Conservation (phyloP, 2,888 invertebrate species). For the Zeuzera pyrina region DNA sequence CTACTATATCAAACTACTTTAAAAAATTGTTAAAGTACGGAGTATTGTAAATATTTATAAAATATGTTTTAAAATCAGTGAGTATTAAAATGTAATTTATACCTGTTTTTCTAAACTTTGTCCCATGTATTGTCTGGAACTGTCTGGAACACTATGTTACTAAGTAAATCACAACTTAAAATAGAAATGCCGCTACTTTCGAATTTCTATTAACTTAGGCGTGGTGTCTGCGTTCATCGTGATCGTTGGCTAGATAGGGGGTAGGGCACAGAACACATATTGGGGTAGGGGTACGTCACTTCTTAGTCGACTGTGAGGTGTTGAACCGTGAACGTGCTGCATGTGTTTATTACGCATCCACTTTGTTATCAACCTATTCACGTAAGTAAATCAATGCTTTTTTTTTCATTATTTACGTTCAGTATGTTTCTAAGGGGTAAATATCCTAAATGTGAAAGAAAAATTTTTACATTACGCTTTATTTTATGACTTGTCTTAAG, state of each 20-base stretch:
- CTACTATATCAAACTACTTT: conserved; percentile 2
- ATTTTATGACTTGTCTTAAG: too few species aligned
- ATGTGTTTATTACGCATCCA: too few species aligned
- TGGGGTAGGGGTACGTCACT: conserved; percentile 1
- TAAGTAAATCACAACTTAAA: conserved; percentile 4
- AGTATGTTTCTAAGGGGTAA: too few species aligned
- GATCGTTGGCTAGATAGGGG: conserved; percentile 2
- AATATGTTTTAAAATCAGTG: conserved; percentile 2
- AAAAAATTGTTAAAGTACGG: too few species aligned
- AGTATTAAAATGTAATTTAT: conserved; percentile 4
- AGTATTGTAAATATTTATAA: conserved; percentile 4
- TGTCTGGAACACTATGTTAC: conserved; percentile 1
- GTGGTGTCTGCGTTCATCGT: conserved; percentile 3
- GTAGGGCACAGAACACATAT: too few species aligned
- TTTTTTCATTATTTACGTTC: too few species aligned
- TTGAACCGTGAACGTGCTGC: not conserved
- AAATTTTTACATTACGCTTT: too few species aligned
- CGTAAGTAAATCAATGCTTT: conserved; percentile 4
- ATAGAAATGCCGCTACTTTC: conserved; percentile 1
- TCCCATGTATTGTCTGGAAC: conserved; percentile 2
- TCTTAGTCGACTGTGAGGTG: not conserved
- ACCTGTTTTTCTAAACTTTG: conserved; percentile 3
- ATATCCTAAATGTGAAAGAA: too few species aligned
- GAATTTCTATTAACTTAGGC: conserved; percentile 1
- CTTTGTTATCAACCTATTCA: conserved; percentile 2